Percentiles rank a stretch among this genome's conserved stretches.
phyloP scores from a whole-genome alignment of 2,888 invertebrate genomes.

The Microctonus brassicae region DNA sequence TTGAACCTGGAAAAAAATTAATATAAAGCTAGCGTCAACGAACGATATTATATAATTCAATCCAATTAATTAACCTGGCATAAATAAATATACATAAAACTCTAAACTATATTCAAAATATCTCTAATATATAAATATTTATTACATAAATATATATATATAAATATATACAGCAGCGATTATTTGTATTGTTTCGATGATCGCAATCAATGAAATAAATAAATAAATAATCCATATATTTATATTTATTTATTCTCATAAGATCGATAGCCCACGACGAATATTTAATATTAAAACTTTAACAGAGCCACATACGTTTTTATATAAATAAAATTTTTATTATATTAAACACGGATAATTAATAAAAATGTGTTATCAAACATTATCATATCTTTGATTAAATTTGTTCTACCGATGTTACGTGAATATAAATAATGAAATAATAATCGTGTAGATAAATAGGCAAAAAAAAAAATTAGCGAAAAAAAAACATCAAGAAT shows the following conservation, averaged over 20 bases:
- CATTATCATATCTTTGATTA: constrained; percentile 44
- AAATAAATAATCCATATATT: neutral
- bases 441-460: constrained; percentile 28
- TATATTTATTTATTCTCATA: constrained; percentile 21
- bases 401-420: constrained; percentile 21
- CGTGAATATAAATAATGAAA: constrained; percentile 5
- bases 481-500: constrained; percentile 16
- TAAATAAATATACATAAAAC: neutral
- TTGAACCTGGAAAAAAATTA: constrained; percentile 43
- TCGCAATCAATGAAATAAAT: neutral
- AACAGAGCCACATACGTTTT: constrained; percentile 22
- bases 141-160: neutral
- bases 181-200: constrained; percentile 29
- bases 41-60: neutral
- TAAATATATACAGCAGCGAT: neutral
- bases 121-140: neutral
- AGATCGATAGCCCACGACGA: constrained; percentile 23
- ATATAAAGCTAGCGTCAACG: constrained; percentile 39
- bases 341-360: too few species aligned
- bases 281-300: neutral
- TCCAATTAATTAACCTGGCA: neutral
- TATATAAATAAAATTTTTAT: neutral
- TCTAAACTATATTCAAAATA: neutral
- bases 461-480: neutral
- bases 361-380: constrained; percentile 31